A percentile compares a stretch with the other conserved stretches of the same genome.
Evolutionary conservation across 2,797 vertebrate species (phyloP).

Genomic region (Podarcis siculus): DNA sequence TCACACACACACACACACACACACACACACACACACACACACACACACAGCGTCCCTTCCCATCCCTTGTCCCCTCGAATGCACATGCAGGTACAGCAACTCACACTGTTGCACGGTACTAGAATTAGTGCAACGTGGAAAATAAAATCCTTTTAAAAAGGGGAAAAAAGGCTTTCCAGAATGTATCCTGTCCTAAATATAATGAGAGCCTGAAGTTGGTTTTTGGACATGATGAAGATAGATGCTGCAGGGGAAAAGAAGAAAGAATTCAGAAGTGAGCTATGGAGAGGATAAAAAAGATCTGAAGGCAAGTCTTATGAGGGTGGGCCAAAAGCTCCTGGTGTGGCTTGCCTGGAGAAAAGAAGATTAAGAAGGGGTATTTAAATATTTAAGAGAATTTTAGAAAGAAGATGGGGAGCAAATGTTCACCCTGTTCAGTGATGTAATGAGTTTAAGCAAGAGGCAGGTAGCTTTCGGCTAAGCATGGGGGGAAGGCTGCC

Average conservation of each 20-base stretch:
- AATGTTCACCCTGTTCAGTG: background rate
- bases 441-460: background rate
- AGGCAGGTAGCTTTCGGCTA: background rate
- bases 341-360: background rate
- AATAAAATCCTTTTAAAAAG: background rate
- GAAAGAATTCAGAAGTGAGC: background rate
- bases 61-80: background rate
- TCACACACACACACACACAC: background rate
- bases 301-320: background rate
- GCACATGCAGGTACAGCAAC: background rate
- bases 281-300: background rate
- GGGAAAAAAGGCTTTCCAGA: background rate
- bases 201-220: background rate
- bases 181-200: background rate
- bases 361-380: background rate
- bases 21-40: background rate
- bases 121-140: background rate
- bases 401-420: background rate
- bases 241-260: background rate
- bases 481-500: background rate
- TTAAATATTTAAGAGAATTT: constrained; percentile 2
- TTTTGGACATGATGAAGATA: background rate
- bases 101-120: background rate
- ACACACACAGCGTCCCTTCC: background rate
- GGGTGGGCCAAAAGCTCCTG: background rate